Base-by-base conservation (phyloP, 1,140 invertebrate species). In the Lysiphlebus fabarum region DNA sequence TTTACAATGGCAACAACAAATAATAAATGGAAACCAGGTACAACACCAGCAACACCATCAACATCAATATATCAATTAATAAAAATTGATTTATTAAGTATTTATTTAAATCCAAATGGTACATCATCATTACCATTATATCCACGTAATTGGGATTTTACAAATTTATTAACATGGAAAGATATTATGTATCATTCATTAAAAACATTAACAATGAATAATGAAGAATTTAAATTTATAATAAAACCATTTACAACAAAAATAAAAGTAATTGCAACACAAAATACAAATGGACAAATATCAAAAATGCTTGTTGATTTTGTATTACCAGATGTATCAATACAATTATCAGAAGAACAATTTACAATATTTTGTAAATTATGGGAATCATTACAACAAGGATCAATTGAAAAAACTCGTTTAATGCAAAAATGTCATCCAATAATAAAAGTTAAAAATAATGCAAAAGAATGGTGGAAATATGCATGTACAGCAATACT, bases 1-100 rank as follows among this genome's bases (percentile, higher is more conserved):
- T 78, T 93, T 54, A 88, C 88, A 10, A 85, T 91, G 51, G 86
- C 91, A 70, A 90, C 89, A 11, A 93, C 90, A 9, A 91, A 92
- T 68, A 89, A 85, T 66, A 91, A 90, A 82, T 93, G 91, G 91
- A 90, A 92, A 69, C 86, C 88, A 12, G 82, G 82, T 43, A 83
- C 87, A 33, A 84, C 85, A 12, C 82, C 86, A 41, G 77, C 80
- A 41, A 82, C n/a, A n/a, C n/a, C 17, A 26, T 82, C 86, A 1
- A 82, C 84, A 8, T 86, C 87, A 2, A 82, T 90, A 11, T 90
- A 91, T 70, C 90, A 94, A 75, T 78, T 93, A 66, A 81, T 92
- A 67, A 86, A 88, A 63, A 76, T 91, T 41, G 87, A 91, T 62
- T 90, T 89, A 4, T 76, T 92, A 2, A 90, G 88, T 0, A 67